Evolutionary conservation across 1,140 invertebrate species (phyloP), one percentile per base, ranked within the genome.

Genomic region (Drosophila sturtevanti): DNA sequence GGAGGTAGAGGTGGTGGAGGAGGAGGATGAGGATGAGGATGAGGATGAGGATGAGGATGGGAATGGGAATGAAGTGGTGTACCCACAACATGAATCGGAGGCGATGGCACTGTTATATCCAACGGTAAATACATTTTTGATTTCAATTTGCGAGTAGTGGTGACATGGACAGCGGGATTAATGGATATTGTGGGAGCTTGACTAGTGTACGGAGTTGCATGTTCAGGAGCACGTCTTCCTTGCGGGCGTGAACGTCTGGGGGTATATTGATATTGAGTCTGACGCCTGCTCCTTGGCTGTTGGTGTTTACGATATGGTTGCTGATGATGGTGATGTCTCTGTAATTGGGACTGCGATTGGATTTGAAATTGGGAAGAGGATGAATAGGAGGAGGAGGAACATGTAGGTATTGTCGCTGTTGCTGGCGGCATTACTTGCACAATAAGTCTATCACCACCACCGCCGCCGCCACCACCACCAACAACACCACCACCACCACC

Each of bases 71-170:
- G 72, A 77, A 59, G 6, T 62, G 54, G 68, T 60, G 54, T 73
- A 61, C 63, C 62, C 38, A 22, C 60, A 16, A 70, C 41, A 37
- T 38, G 76, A 61, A 64, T 12, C 7, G 74, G 27, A 9, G 37
- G 34, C 18, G 38, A 34, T 1, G 82, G 84, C 44, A 89, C 84
- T 21, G 66, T 22, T 61, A 87, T 87, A 34, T 87, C 84, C 63
- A 87, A 34, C 4, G 82, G 82, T 38, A 87, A 62, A 64, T 62
- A 87, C 24, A 87, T 18, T 67, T 89, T 89, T 12, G 71, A 61
- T 41, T 82, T 87, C 11, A 77, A 63, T 63, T 89, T 87, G 7
- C 79, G 79, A 41, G 55, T 1, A 9, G 52, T 1, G 24, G 65
- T 6, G n/a, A n/a, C n/a, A 41, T 31, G 44, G 51, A 31, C 56